Percentiles rank a stretch among this genome's conserved stretches.
Conservation (phyloP, 2,113 vertebrate species). For the Mustelus asterias region DNA sequence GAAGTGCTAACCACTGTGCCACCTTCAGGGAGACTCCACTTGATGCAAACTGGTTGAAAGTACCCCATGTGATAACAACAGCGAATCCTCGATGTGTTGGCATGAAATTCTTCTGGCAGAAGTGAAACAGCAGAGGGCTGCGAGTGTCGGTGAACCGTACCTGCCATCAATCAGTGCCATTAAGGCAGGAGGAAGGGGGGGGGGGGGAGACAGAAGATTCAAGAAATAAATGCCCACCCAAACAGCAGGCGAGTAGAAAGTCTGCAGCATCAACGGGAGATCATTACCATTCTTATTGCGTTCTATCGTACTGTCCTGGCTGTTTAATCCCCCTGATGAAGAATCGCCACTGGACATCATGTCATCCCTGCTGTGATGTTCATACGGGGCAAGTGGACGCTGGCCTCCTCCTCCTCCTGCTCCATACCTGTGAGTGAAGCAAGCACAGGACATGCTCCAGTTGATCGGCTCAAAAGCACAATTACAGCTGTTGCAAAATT, state of each 20-base stretch:
- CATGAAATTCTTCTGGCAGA: background rate
- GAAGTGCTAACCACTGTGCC: too few species aligned
- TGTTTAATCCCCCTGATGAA: conserved; percentile 70
- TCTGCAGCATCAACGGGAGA: background rate
- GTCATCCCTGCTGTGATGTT: conserved; percentile 65
- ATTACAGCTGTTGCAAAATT: background rate
- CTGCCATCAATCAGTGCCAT: background rate
- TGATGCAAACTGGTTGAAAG: background rate
- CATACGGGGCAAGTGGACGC: conserved; percentile 60
- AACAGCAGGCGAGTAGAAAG: background rate
- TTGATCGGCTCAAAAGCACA: background rate
- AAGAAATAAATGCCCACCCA: background rate
- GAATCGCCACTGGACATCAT: conserved; percentile 71
- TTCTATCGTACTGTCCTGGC: conserved; percentile 82
- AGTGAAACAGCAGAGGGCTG: background rate
- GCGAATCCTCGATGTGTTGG: background rate
- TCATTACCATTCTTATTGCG: conserved; percentile 73
- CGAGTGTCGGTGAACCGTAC: background rate
- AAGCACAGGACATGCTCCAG: background rate
- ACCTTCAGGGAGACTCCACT: too few species aligned
- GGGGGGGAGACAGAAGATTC: too few species aligned
- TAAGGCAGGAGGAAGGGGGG: too few species aligned
- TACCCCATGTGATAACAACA: background rate
- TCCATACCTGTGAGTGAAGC: conserved; percentile 54
- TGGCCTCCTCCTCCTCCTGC: conserved; percentile 52